Evolutionary conservation across 1,140 invertebrate genomes (phyloP), one percentile per base, ranked within the genome.

Genomic region (Dendroctonus valens): DNA sequence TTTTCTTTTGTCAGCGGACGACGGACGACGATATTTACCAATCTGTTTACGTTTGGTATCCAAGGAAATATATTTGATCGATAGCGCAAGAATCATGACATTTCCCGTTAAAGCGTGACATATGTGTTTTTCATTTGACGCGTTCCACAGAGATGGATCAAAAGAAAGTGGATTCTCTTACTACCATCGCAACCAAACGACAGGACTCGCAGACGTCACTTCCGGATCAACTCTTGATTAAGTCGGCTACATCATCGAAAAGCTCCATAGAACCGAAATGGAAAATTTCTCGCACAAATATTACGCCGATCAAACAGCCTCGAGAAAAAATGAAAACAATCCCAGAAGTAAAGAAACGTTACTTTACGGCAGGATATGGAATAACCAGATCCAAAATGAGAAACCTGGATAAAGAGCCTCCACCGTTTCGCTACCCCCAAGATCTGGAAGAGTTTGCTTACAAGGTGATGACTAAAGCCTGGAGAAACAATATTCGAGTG

Each of bases 401-500:
- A 55, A 72, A 76, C 64, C 49, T 76, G 7, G 46, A 73, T 8
- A 63, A 67, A 11, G 73, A 78, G 65, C 68, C 70, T 3, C 74
- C 70, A 4, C 75, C 75, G 2, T 78, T 76, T 69, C 40, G 58
- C 11, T 77, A 77, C 62, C 76, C 75, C 1, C 69, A 74, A 53
- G 74, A 75, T 51, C 41, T 75, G 44, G 76, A 77, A 40, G 70
- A 70, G 39, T 75, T 77, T 44, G 69, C 76, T 14, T 72, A 74
- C 46, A 74, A 73, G 62, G 68, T 76, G 2, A 73, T 78, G 72
- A 72, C 75, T 0, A 77, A 73, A 61, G 72, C 69, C 11, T 78
- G 75, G 75, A 67, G 70, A 44, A 69, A 70, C 39, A 72, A 71
- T 46, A 52, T 70, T 14, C 70, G 70, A 48, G 70, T 68, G 9